Evolutionary conservation across 1,140 invertebrate genomes (phyloP).

Genomic region (Philotrypesis tridentata): DNA sequence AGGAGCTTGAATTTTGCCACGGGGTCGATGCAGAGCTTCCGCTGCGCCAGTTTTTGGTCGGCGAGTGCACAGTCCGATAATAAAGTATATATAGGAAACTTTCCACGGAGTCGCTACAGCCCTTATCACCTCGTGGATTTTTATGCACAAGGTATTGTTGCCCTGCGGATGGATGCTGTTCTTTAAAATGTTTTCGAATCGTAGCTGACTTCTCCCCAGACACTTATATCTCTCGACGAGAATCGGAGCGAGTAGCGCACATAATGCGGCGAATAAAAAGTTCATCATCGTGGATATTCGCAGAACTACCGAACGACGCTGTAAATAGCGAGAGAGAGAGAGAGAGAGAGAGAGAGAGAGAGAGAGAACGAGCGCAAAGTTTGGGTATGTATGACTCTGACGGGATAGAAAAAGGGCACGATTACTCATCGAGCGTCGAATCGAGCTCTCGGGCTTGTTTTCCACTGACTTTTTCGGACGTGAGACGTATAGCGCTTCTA

Average conservation of each 20-base stretch:
- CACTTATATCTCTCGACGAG: no score
- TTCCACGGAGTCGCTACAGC: not conserved
- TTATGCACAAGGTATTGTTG: not conserved
- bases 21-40: not conserved
- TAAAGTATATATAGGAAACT: conserved; percentile 18
- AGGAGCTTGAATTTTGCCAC: not conserved
- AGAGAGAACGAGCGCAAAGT: no score
- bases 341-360: not conserved
- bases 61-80: not conserved
- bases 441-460: not conserved
- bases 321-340: not conserved
- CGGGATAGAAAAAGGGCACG: not conserved
- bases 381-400: not conserved
- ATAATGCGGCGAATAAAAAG: no score
- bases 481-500: conserved; percentile 54
- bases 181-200: no score
- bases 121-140: not conserved
- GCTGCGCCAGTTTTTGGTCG: not conserved
- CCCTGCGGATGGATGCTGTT: not conserved
- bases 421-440: conserved; percentile 40
- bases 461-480: not conserved
- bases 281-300: no score
- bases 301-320: not conserved
- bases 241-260: no score
- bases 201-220: no score